phyloP scores from a whole-genome alignment of 2,113 vertebrate species.

The Gopherus evgoodei region DNA sequence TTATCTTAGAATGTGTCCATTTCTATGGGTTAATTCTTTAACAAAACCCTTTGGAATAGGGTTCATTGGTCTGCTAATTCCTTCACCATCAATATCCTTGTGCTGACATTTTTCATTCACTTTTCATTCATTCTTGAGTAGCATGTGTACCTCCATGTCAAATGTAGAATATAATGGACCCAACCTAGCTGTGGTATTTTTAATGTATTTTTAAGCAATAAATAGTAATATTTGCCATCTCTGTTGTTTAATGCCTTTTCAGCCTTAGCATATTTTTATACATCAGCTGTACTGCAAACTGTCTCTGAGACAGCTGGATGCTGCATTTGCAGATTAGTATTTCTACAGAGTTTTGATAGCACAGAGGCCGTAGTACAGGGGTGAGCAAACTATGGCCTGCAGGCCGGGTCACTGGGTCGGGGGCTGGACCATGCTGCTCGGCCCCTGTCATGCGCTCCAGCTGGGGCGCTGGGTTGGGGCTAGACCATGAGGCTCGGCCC shows the following conservation, averaged over 20 bases:
- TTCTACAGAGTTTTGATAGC: background rate
- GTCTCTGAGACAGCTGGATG: background rate
- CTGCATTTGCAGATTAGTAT: background rate
- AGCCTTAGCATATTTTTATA: background rate
- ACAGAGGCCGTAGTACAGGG: background rate
- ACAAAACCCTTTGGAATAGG: fast-evolving
- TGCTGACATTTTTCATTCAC: background rate
- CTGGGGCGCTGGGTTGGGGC: no score
- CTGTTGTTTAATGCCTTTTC: background rate
- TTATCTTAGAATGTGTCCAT: background rate
- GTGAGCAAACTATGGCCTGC: no score
- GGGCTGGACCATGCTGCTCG: no score
- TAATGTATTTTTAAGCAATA: background rate
- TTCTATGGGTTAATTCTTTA: background rate
- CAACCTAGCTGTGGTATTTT: background rate
- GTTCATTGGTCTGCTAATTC: background rate
- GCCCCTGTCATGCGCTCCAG: no score
- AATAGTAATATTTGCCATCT: background rate
- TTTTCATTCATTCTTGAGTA: background rate
- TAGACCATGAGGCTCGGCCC: no score
- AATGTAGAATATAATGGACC: background rate
- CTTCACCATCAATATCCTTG: background rate
- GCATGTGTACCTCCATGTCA: background rate
- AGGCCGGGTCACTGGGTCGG: no score
- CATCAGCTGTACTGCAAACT: background rate